Evolutionary conservation across 64 coral and sea anemone species (phyloP).

Genomic region (Trachythela sp.): DNA sequence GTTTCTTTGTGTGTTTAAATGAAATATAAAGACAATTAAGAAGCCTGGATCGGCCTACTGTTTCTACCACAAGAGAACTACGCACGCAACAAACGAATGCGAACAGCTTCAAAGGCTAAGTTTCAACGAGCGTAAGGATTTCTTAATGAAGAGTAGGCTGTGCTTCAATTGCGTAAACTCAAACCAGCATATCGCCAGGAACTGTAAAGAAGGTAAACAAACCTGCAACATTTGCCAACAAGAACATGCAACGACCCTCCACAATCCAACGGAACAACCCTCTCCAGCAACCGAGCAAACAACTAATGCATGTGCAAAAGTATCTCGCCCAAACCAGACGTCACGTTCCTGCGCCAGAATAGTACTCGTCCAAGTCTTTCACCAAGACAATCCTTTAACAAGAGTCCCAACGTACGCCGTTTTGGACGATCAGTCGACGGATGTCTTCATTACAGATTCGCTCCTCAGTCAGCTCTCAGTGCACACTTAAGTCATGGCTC

Average conservation of each 20-base stretch:
- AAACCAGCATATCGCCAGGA: conserved; percentile 28
- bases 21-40: no score
- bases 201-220: conserved; percentile 35
- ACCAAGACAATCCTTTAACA: conserved; percentile 41
- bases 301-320: conserved; percentile 51
- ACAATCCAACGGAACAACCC: neutral
- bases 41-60: no score
- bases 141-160: conserved; percentile 39
- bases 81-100: no score
- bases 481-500: conserved; percentile 34
- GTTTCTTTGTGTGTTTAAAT: no score
- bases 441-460: conserved; percentile 50
- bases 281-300: neutral
- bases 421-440: conserved; percentile 58
- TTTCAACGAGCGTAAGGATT: no score
- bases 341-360: conserved; percentile 58
- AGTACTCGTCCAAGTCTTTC: conserved; percentile 35
- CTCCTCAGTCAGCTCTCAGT: conserved; percentile 11
- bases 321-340: conserved; percentile 44
- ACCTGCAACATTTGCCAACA: conserved; percentile 46
- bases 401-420: conserved; percentile 53
- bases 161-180: conserved; percentile 46
- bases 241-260: conserved; percentile 47
- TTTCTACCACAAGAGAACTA: no score
- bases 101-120: no score